Conservation (phyloP, 2,888 invertebrate genomes). For the Brenthis hecate region DNA sequence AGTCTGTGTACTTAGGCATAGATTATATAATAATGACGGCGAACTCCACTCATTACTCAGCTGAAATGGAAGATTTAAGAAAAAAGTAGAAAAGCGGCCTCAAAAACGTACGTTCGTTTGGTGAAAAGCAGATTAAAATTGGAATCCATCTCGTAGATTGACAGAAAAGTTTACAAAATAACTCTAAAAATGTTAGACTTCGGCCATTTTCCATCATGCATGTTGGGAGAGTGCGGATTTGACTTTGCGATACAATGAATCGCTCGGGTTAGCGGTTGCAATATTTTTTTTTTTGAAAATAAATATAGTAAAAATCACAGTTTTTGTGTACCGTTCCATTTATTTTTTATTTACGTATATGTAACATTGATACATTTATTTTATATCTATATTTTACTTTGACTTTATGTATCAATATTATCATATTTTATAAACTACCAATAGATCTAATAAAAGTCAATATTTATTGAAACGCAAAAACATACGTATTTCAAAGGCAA, state of each 20-base stretch:
- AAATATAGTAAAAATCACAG: background rate
- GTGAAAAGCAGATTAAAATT: slow-evolving; percentile 32
- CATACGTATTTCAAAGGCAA: too few relatives aligned
- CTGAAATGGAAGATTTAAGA: background rate
- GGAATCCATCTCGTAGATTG: slow-evolving; percentile 27
- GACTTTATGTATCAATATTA: too few relatives aligned
- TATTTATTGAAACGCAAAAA: too few relatives aligned
- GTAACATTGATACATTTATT: too few relatives aligned
- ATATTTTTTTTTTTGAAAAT: slow-evolving; percentile 16
- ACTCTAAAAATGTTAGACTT: slow-evolving; percentile 22
- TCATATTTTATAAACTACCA: too few relatives aligned
- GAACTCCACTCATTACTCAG: slow-evolving; percentile 28
- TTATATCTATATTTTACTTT: too few relatives aligned
- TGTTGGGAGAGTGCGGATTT: slow-evolving; percentile 16
- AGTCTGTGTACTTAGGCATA: slow-evolving; percentile 29
- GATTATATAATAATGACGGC: slow-evolving; percentile 43
- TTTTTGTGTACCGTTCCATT: background rate
- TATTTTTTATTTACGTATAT: background rate
- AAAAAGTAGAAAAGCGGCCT: slow-evolving; percentile 30
- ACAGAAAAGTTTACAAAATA: slow-evolving; percentile 26
- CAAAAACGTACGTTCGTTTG: slow-evolving; percentile 31
- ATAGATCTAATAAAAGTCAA: too few relatives aligned
- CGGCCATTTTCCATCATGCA: slow-evolving; percentile 23
- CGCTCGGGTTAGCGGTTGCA: slow-evolving; percentile 10
- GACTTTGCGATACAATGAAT: slow-evolving; percentile 17